Base-by-base conservation (phyloP, 2,113 vertebrate genomes). In the Mustela nigripes region DNA sequence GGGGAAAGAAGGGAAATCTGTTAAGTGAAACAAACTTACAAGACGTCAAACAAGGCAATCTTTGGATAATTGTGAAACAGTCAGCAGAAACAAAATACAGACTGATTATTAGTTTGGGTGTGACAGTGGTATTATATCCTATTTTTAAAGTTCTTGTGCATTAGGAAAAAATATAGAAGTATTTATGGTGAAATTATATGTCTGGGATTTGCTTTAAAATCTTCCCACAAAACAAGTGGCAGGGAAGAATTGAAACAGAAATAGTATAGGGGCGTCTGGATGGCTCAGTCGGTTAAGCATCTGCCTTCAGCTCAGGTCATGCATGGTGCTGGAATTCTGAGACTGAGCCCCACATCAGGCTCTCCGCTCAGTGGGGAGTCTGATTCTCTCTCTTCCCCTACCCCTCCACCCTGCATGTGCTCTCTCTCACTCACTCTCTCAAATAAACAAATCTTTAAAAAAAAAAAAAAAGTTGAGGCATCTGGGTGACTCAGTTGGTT, bases 151-250 rank as follows among this genome's bases (percentile, higher is more conserved):
- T 93, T 86, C 63, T 89, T 93, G 69, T 74, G 36, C 56, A 78
- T 39, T 80, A 94, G 36, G 73, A 74, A 92, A 89, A 85, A 84
- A 82, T 33, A 87, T 21, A 78, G 31, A 97, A 80, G 56, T 87
- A 69, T 65, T 94, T 88, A 76, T 45, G 36, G 31, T 84, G 31
- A 97, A 94, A 73, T 89, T n/a, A 73, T 83, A 76, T 74, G 45
- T 89, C 39, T 84, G 58, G 21, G 89, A 94, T 88, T 80, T 97
- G 42, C 94, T 93, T 91, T 97, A 73, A 91, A 95, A 94, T 91
- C 48, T 4, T 69, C 65, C 42, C 62, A 53, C 53, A 48, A 65
- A 86, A 76, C 48, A 89, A 93, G 22, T 53, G 14, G 26, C 39
- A 16, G 36, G 28, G 24, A 48, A 58, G 62, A 81, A 71, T 6